Conservation (phyloP, 2,888 invertebrate species). For the Taphrorychus bicolor region DNA sequence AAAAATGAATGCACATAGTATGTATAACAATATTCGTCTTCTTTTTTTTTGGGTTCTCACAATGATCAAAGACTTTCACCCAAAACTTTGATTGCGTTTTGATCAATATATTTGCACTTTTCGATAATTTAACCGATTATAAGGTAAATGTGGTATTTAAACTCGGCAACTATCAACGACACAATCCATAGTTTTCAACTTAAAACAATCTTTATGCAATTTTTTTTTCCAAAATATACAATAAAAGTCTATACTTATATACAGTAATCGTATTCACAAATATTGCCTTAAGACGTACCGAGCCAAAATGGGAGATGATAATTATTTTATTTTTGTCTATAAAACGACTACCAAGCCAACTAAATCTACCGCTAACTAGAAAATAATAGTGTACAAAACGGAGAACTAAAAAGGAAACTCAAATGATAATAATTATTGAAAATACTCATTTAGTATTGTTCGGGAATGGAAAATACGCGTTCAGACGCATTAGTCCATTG, state of each 20-base stretch:
- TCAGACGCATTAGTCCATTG: not conserved
- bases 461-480: not conserved
- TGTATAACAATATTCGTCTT: not conserved
- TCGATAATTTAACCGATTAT: too few relatives aligned
- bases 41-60: too few relatives aligned
- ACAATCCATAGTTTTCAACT: too few relatives aligned
- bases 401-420: not conserved
- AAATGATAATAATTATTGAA: not conserved
- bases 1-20: too few relatives aligned
- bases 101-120: too few relatives aligned
- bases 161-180: too few relatives aligned
- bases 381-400: not conserved
- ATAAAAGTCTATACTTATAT: not conserved
- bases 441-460: not conserved
- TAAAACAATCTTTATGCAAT: not conserved
- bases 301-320: not conserved
- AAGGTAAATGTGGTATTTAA: too few relatives aligned
- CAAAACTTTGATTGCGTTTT: too few relatives aligned
- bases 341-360: not conserved
- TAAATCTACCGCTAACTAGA: not conserved
- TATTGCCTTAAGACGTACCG: not conserved
- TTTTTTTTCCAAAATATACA: not conserved
- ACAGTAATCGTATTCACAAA: conserved; percentile 2
- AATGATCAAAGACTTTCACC: too few relatives aligned
- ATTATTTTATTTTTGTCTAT: conserved; percentile 3